phyloP scores from a whole-genome alignment of 2,113 vertebrate genomes.

The Tenrec ecaudatus region DNA sequence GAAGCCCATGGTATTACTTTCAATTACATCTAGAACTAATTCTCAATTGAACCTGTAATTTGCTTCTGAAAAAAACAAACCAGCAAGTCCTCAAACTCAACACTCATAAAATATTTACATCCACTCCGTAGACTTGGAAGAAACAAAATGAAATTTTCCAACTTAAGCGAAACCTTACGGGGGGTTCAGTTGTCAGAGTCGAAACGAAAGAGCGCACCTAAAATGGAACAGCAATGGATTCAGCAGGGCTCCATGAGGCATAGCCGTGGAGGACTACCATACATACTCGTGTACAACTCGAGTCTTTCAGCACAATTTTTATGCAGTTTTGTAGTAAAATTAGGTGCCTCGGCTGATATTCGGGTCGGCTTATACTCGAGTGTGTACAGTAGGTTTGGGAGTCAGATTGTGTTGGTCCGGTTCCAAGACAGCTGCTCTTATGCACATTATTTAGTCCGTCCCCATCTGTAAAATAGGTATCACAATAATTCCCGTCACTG shows the following conservation, averaged over 20 bases:
- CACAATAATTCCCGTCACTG: neutral
- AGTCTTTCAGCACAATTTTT: no score
- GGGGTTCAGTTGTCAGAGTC: neutral
- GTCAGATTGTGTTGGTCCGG: rapidly evolving
- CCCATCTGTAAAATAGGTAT: neutral
- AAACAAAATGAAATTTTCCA: constrained; percentile 25
- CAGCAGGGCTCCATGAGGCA: neutral
- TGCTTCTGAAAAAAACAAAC: neutral
- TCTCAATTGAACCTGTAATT: constrained; percentile 36
- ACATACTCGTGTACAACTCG: no score
- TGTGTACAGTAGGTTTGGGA: neutral
- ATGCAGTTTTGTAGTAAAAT: no score
- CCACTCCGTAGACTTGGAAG: constrained; percentile 15
- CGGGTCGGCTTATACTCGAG: no score
- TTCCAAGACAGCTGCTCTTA: neutral
- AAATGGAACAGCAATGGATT: neutral
- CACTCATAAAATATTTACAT: constrained; percentile 48
- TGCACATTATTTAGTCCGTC: neutral
- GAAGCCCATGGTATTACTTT: constrained; percentile 8
- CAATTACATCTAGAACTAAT: constrained; percentile 48
- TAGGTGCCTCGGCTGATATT: no score
- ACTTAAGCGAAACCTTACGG: constrained; percentile 55
- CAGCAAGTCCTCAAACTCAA: constrained; percentile 7
- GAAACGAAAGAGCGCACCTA: neutral
- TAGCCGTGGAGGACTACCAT: no score